Evolutionary conservation across 35 echinoderm and acorn worm genomes (phyloP).

Genomic region (Heliocidaris tuberculata): DNA sequence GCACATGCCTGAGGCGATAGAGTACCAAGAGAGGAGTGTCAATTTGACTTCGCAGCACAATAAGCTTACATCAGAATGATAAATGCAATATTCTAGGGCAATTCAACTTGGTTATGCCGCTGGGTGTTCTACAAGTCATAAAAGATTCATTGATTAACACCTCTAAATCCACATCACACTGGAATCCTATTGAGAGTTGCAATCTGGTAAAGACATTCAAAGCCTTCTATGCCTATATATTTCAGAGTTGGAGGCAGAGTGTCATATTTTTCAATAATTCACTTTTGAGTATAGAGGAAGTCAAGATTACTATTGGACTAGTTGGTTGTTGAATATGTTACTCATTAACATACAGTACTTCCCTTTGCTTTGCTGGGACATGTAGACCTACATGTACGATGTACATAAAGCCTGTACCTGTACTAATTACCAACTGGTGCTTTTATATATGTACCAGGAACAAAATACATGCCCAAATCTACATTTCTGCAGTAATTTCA

Average conservation of each 20-base stretch:
- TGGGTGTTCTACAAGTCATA: neutral
- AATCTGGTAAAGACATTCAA: neutral
- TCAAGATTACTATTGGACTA: neutral
- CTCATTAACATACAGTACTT: neutral
- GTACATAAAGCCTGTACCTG: neutral
- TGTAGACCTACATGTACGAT: neutral
- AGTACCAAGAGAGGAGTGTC: neutral
- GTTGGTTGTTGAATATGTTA: neutral
- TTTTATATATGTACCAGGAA: no score
- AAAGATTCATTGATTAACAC: neutral
- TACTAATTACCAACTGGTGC: no score
- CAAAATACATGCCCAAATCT: no score
- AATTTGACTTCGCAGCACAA: neutral
- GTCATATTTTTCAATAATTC: neutral
- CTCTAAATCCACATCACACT: neutral
- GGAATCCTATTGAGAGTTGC: neutral
- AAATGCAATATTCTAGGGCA: neutral
- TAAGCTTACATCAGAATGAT: slow-evolving; percentile 3
- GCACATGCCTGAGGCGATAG: neutral
- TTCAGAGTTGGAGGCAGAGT: neutral
- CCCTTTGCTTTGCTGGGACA: neutral
- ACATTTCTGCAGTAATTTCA: no score
- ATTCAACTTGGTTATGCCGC: neutral
- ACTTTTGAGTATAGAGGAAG: neutral
- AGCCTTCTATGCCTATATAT: neutral